Conservation (phyloP, 2,113 vertebrate genomes). For the Gymnorhina tibicen region DNA sequence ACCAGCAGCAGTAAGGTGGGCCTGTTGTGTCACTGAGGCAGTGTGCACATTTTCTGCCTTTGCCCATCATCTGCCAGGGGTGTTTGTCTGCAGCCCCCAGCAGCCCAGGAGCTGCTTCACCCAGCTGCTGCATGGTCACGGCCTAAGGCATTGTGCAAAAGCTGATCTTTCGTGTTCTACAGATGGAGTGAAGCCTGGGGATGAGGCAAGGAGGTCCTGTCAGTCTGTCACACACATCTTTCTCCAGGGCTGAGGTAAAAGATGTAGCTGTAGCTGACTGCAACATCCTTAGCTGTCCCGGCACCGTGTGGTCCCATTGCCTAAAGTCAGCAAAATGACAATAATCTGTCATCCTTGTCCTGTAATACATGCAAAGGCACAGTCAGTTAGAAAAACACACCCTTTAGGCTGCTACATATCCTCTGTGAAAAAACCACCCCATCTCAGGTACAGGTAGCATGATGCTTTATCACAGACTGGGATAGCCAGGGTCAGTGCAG, state of each 20-base stretch:
- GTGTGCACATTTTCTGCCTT: neutral
- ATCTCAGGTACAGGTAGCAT: neutral
- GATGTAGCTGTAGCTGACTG: neutral
- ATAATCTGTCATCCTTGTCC: neutral
- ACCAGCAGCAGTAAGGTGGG: neutral
- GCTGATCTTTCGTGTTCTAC: neutral
- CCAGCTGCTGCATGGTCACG: neutral
- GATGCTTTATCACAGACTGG: neutral
- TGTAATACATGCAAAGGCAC: neutral
- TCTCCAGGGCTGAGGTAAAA: neutral
- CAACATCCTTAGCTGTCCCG: neutral
- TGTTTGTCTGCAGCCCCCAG: neutral
- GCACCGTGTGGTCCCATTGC: neutral
- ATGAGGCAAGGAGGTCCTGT: neutral
- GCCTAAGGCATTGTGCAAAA: neutral
- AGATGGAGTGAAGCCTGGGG: neutral
- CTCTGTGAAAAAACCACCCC: neutral
- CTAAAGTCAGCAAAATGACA: neutral
- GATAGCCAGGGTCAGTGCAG: neutral
- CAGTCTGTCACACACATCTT: neutral
- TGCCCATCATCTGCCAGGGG: neutral
- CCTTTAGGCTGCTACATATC: neutral
- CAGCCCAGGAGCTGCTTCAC: neutral
- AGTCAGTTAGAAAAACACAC: neutral
- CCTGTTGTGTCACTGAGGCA: neutral